These are phyloP conservation scores for Motacilla tschutschensis DNA, from an alignment of 2,113 vertebrate genomes.

Conservation along the genomic window DNA sequence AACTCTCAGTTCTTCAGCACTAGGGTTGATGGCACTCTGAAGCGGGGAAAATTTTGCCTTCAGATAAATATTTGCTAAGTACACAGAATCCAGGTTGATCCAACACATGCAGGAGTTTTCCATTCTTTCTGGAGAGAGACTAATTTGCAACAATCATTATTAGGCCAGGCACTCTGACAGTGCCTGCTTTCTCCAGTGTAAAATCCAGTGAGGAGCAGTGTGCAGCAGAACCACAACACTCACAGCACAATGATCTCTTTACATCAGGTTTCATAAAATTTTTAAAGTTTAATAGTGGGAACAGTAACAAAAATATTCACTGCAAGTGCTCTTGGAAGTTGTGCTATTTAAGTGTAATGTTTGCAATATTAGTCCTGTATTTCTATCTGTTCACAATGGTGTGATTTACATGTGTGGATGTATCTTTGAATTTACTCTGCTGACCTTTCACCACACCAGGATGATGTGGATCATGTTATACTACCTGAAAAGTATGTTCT, in stretches of 20 bases:
- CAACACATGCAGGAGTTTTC: background rate
- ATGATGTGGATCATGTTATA: background rate
- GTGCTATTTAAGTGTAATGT: background rate
- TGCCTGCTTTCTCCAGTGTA: background rate
- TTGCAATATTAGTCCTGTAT: background rate
- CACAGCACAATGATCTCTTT: background rate
- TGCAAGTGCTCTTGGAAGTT: background rate
- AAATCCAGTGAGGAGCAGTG: background rate
- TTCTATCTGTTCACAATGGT: background rate
- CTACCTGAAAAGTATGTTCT: background rate
- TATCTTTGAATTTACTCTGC: background rate
- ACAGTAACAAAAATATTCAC: background rate
- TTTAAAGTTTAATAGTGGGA: background rate
- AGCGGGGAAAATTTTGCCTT: background rate
- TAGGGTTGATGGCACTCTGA: background rate
- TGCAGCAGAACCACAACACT: background rate
- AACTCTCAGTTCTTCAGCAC: background rate
- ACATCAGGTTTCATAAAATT: background rate
- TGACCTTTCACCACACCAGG: background rate
- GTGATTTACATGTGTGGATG: background rate
- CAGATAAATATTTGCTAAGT: background rate
- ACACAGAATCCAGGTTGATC: background rate
- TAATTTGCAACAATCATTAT: background rate
- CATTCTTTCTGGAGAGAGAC: background rate
- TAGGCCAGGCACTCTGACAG: background rate